Conservation (phyloP, 2,797 vertebrate species). For the Cyprinella venusta region DNA sequence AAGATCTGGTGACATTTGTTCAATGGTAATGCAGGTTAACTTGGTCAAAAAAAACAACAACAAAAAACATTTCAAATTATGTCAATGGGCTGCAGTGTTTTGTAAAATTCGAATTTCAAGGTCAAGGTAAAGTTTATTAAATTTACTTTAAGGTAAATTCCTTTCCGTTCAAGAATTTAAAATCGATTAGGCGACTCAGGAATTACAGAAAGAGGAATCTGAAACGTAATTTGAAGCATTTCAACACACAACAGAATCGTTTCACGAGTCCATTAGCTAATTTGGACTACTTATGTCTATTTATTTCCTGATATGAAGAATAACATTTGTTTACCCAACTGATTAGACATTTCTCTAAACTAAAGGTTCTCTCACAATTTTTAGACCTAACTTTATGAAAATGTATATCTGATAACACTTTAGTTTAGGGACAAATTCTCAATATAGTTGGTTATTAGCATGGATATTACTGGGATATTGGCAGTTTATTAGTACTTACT, state of each 20-base stretch:
- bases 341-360: not conserved
- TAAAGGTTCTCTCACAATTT: not conserved
- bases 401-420: not conserved
- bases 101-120: too few relatives aligned
- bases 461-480: too few relatives aligned
- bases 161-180: not conserved
- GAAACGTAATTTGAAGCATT: not conserved
- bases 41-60: not conserved
- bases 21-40: not conserved
- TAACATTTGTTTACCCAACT: not conserved
- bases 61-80: too few relatives aligned
- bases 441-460: too few relatives aligned
- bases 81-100: too few relatives aligned
- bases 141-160: too few relatives aligned
- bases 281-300: not conserved
- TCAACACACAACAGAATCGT: not conserved
- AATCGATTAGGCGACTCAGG: too few relatives aligned
- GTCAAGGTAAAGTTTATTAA: too few relatives aligned
- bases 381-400: not conserved
- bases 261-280: not conserved
- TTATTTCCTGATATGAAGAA: not conserved
- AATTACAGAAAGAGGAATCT: not conserved
- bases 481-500: too few relatives aligned
- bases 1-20: not conserved
- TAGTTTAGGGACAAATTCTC: too few relatives aligned